Evolutionary conservation across 2,888 invertebrate species (phyloP).

Genomic region (Acronicta aceris): DNA sequence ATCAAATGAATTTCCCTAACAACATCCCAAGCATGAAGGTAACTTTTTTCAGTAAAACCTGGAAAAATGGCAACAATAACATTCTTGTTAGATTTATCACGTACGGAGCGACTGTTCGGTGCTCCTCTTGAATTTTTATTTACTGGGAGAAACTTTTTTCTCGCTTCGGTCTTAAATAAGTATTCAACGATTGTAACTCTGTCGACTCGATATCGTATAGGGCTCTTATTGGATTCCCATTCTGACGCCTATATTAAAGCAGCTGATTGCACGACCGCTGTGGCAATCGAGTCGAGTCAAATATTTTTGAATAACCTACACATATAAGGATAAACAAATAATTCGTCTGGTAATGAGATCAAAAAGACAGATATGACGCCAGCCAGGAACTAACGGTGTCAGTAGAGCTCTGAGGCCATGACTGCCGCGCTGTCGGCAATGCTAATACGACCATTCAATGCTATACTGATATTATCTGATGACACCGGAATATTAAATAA

Average conservation of each 20-base stretch:
- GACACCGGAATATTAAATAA: constrained; percentile 64
- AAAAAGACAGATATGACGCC: constrained; percentile 40
- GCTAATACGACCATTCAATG: constrained; percentile 68
- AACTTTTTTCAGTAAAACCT: neutral
- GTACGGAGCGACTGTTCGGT: neutral
- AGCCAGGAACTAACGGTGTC: constrained; percentile 38
- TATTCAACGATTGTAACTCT: neutral
- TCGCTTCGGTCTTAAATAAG: too few species aligned
- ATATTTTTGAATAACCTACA: too few species aligned
- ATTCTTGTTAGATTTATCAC: neutral
- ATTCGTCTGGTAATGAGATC: constrained; percentile 2
- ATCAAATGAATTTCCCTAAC: neutral
- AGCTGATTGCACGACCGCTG: too few species aligned
- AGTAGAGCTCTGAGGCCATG: constrained; percentile 49
- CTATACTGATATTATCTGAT: constrained; percentile 56
- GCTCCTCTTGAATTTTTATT: neutral
- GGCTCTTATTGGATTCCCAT: too few species aligned
- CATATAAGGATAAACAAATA: neutral
- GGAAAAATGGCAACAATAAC: constrained; percentile 1
- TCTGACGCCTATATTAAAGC: too few species aligned
- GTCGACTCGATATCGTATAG: neutral
- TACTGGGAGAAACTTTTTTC: neutral
- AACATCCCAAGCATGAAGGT: neutral
- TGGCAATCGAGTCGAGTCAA: too few species aligned
- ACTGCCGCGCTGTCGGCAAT: constrained; percentile 59